Evolutionary conservation across 2,888 invertebrate species (phyloP).

Genomic region (Sceliomorpha sp.): DNA sequence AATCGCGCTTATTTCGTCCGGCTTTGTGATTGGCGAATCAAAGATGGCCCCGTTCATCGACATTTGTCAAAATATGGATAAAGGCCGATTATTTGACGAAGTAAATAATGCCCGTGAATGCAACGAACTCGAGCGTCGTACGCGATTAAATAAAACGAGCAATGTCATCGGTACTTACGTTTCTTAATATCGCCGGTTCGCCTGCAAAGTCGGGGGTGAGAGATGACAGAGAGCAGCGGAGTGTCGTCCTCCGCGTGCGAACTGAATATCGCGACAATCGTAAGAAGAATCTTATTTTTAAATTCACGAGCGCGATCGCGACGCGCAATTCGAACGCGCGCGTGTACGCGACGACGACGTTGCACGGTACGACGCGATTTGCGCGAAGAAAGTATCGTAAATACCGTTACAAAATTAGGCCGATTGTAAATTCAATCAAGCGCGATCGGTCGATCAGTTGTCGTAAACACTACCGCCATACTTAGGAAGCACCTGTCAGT

Average conservation of each 20-base stretch:
- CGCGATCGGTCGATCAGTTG: slow-evolving; percentile 39
- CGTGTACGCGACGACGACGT: neutral
- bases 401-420: slow-evolving; percentile 17
- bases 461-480: slow-evolving; percentile 52
- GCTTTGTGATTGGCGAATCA: neutral
- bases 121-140: neutral
- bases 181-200: slow-evolving; percentile 49
- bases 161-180: slow-evolving; percentile 32
- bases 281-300: neutral
- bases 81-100: neutral
- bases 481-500: slow-evolving; percentile 50
- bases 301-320: neutral
- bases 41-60: neutral
- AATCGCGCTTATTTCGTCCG: neutral
- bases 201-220: slow-evolving; percentile 33
- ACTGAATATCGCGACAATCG: neutral
- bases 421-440: slow-evolving; percentile 34
- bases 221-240: slow-evolving; percentile 41
- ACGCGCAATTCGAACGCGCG: neutral
- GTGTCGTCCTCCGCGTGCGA: slow-evolving; percentile 6
- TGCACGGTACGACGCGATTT: neutral
- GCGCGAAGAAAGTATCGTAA: slow-evolving; percentile 1
- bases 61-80: neutral
- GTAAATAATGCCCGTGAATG: neutral
- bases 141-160: neutral